Evolutionary conservation across 2,888 invertebrate genomes (phyloP), one percentile per base, ranked within the genome.

Genomic region (Galerucella calmariensis): DNA sequence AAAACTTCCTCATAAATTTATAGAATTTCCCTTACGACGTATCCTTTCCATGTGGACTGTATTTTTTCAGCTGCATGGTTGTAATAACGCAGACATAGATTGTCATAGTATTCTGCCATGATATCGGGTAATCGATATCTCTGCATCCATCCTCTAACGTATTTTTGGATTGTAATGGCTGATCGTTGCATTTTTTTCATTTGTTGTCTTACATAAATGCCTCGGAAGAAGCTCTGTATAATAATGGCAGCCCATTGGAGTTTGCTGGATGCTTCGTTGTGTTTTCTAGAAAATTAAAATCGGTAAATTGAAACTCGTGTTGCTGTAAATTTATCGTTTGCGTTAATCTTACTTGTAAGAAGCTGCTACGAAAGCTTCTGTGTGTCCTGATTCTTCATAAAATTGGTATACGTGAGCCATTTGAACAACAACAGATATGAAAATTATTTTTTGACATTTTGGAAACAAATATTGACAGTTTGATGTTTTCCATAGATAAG

Each of bases 341-440:
- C 2, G 9, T 56, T 16, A 8, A n/a, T 77, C 80, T 81, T 81
- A 84, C 84, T 75, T 71, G 53, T 82, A 82, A 73, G 78, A 79
- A 2, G 77, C 61, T 9, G 82, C 78, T 46, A 84, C 77, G 67
- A 82, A 75, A 44, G 81, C 77, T 44, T 82, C 82, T 44, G 83
- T 80, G 56, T 80, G 69, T n/a, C 78, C 16, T 2, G 84, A 81
- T 76, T 83, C 84, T 56, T 81, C 81, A 66, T 82, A 79, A 53
- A 86, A 79, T 77, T 83, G 81, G 76, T 86, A 85, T 46, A 86
- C 82, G 2, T 87, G 87, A n/a, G 87, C 86, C 87, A 87, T 75
- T 86, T 3, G 24, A 41, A 27, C 10, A 46, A 48, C 1, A 65
- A 70, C 51, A 14, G 14, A 12, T 44, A 53, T 51, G 16, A 67